A percentile compares a stretch with the other conserved stretches of the same genome.
Conservation (phyloP, 2,113 vertebrate genomes). For the Vireo altiloquus region DNA sequence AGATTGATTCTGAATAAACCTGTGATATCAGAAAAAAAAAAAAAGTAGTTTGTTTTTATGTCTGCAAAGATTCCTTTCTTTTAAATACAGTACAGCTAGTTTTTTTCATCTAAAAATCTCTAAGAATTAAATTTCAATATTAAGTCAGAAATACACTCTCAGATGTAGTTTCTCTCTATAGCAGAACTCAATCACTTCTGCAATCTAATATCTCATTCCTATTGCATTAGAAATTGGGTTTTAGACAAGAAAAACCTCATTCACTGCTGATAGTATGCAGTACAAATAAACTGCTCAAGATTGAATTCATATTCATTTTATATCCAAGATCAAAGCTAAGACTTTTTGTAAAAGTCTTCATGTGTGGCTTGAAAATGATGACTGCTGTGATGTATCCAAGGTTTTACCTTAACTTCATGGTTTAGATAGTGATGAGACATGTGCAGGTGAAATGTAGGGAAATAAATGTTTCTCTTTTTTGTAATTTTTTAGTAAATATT, state of each 20-base stretch:
- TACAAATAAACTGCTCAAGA: neutral
- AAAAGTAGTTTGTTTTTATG: neutral
- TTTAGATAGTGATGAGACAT: neutral
- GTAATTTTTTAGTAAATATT: neutral
- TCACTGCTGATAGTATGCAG: neutral
- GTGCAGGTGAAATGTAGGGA: neutral
- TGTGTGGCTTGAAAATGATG: neutral
- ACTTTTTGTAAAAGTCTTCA: neutral
- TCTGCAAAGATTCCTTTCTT: neutral
- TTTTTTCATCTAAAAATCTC: neutral
- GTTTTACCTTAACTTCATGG: neutral
- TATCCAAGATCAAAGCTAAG: neutral
- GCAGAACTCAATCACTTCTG: neutral
- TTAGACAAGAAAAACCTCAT: neutral
- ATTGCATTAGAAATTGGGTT: neutral
- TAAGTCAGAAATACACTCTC: neutral
- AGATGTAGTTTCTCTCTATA: neutral
- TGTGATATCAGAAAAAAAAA: neutral
- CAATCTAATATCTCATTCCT: neutral
- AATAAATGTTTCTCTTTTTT: neutral
- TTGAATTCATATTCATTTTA: neutral
- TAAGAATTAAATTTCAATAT: neutral
- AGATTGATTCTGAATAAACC: neutral
- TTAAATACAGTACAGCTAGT: neutral
- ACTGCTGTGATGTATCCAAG: neutral